Evolutionary conservation across 1,140 invertebrate genomes (phyloP).

Genomic region (Cotesia chilonis): DNA sequence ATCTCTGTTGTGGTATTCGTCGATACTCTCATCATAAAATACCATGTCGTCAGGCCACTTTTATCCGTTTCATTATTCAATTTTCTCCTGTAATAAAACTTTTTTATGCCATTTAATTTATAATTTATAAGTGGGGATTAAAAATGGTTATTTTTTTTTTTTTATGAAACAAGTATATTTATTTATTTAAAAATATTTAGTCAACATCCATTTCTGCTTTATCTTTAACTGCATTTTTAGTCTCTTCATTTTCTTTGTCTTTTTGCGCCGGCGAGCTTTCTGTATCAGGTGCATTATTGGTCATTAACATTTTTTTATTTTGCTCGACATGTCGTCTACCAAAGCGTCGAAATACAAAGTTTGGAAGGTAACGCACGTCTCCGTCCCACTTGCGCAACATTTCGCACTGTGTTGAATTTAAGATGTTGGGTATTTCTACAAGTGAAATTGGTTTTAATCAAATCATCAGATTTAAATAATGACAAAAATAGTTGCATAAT

Average conservation of each 20-base stretch:
- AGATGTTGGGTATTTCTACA: constrained; percentile 73
- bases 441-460: neutral
- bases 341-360: constrained; percentile 74
- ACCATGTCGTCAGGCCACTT: constrained; percentile 7
- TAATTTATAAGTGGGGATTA: too few relatives aligned
- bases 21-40: constrained; percentile 7
- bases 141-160: neutral
- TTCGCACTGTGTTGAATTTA: constrained; percentile 67
- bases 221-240: neutral
- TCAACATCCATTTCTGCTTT: constrained; percentile 14
- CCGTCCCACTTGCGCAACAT: constrained; percentile 74
- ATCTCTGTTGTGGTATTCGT: constrained; percentile 17
- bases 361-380: constrained; percentile 71
- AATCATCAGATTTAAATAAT: constrained; percentile 17
- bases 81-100: constrained; percentile 9
- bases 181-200: constrained; percentile 22
- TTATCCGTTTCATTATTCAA: constrained; percentile 7
- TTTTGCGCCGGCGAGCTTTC: neutral
- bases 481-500: constrained; percentile 23
- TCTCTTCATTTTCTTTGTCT: neutral
- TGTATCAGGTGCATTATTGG: constrained; percentile 18
- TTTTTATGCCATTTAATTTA: neutral
- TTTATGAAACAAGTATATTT: neutral
- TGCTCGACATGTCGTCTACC: constrained; percentile 46
- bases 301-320: constrained; percentile 33